Base-by-base conservation (phyloP, 2,888 invertebrate genomes). In the Xylota sylvarum region DNA sequence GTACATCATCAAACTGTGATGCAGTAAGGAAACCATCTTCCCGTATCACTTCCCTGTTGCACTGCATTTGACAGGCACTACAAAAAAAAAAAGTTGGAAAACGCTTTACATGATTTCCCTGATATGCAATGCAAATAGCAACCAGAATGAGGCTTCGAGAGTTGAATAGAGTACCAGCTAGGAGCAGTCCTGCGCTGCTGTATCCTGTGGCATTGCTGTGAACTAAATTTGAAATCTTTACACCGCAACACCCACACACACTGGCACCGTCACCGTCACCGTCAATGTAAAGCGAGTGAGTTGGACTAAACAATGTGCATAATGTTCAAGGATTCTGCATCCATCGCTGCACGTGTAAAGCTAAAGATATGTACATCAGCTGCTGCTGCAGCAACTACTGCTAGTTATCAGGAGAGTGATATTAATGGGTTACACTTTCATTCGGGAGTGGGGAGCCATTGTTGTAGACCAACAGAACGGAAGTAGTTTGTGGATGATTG, bases 61-160 rank as follows among this genome's bases (percentile, higher is more conserved):
- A 40, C 55, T 76, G 84, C 74, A 80, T 80, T 76, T 84, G 84
- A 85, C 76, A 85, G 67, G 35, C 64, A 58, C 81, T 77, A 43
- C 64, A 37, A 82, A 12, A 17, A 37, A 19, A 37, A 35, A 60
- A 40, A 50, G 74, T 62, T 60, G 55, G 69, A 81, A 86, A 81
- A 72, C 77, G 81, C 82, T 82, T 72, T 67, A 70, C 72, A 77
- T 72, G 77, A 82, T 77, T 82, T 86, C 67, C 85, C 72, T 82
- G 82, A 86, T 82, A 82, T 86, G 85, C 65, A 86, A 86, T 86
- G 82, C 82, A 86, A 86, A 86, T 77, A 73, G 58, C 81, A 76
- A 62, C 60, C 56, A 86, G 81, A 81, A 77, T 67, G 70, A 60
- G 46, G 52, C 76, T 77, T 76, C 70, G 65, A 78, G 83, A 58